These are phyloP conservation scores for Nasonia vitripennis DNA, from an alignment of 1,140 invertebrate species.

Conservation along the genomic window DNA sequence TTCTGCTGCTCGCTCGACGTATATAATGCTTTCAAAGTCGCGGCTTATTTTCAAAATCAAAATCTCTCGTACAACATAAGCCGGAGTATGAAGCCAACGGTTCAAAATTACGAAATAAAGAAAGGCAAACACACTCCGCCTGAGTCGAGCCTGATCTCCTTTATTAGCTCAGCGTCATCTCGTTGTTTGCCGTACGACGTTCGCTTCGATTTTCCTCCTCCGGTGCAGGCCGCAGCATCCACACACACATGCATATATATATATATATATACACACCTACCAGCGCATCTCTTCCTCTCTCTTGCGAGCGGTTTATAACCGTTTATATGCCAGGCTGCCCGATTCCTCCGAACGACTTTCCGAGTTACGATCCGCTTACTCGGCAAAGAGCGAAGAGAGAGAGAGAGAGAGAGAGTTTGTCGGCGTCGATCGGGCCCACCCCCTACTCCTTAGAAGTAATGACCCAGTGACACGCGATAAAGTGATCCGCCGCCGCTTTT, in stretches of 20 bases:
- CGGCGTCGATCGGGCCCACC: slow-evolving; percentile 34
- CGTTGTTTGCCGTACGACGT: background rate
- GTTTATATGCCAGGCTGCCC: slow-evolving; percentile 50
- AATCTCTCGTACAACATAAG: no score
- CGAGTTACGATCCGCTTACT: slow-evolving; percentile 52
- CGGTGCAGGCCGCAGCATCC: no score
- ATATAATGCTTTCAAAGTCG: no score
- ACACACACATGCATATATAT: no score
- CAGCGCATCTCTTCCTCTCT: background rate
- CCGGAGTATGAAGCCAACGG: no score
- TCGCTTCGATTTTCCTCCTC: no score
- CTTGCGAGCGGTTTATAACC: slow-evolving; percentile 50
- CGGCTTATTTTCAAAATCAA: no score
- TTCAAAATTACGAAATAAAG: background rate
- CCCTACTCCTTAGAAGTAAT: slow-evolving; percentile 39
- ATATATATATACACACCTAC: no score
- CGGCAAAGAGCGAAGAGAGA: slow-evolving; percentile 31
- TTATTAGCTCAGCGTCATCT: background rate
- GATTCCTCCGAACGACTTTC: slow-evolving; percentile 53
- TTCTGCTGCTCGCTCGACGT: no score
- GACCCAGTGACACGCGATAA: slow-evolving; percentile 50
- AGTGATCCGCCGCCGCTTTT: slow-evolving; percentile 34
- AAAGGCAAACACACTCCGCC: background rate
- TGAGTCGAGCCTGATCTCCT: background rate
- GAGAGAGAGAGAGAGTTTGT: slow-evolving; percentile 19